Percentiles rank a stretch among this genome's conserved stretches.
phyloP scores from a whole-genome alignment of 2,113 vertebrate species.

The Vireo altiloquus region DNA sequence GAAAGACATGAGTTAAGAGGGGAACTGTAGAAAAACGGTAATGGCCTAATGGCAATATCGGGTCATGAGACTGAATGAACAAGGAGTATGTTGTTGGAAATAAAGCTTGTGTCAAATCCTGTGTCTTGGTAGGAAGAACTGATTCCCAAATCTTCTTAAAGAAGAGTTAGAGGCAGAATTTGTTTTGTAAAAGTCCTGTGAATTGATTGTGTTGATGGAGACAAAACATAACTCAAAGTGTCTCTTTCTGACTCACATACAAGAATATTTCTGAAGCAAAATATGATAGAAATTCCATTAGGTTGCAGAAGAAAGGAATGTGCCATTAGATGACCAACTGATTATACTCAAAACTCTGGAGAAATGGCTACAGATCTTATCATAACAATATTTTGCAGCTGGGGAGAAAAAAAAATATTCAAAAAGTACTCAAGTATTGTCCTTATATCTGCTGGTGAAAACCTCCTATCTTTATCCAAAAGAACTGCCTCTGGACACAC shows the following conservation, averaged over 20 bases:
- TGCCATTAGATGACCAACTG: background rate
- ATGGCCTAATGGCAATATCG: background rate
- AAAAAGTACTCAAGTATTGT: background rate
- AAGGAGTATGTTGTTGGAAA: background rate
- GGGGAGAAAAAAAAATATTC: rapidly evolving
- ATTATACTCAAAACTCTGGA: background rate
- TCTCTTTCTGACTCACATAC: background rate
- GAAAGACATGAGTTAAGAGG: background rate
- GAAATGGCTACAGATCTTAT: background rate
- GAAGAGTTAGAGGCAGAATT: background rate
- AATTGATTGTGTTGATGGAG: background rate
- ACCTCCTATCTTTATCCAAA: background rate
- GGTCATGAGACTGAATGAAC: background rate
- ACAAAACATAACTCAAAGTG: background rate
- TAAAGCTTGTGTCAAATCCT: background rate
- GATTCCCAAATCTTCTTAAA: background rate
- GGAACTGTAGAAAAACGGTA: background rate
- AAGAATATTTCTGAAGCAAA: background rate
- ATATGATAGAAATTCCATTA: background rate
- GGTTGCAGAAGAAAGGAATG: background rate
- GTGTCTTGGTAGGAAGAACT: background rate
- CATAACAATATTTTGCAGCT: background rate
- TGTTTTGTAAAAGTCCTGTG: background rate
- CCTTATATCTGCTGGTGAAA: background rate
- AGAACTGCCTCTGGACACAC: background rate